These are phyloP conservation scores for Nansenia antarctica DNA, from an alignment of 2,113 vertebrate genomes.

Conservation along the genomic window DNA sequence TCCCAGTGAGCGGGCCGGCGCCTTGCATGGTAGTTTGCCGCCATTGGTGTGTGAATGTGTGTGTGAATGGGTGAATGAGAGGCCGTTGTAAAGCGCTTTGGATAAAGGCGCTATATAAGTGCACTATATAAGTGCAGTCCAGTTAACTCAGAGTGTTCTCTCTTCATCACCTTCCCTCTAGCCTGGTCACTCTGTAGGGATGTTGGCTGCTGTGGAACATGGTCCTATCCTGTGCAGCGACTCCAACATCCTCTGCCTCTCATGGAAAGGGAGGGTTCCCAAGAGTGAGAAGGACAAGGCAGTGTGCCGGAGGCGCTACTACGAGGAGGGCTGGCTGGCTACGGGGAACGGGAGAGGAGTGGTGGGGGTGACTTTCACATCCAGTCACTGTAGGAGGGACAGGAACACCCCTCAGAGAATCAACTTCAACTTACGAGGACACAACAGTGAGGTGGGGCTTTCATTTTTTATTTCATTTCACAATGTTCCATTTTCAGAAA, in stretches of 20 bases:
- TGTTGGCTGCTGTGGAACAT: constrained; percentile 98
- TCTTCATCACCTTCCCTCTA: constrained; percentile 28
- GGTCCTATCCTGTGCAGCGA: constrained; percentile 98
- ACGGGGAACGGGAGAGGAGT: constrained; percentile 96
- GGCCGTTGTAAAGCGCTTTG: too few species aligned
- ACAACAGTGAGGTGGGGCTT: constrained; percentile 93
- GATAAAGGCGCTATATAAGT: too few species aligned
- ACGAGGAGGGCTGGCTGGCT: constrained; percentile 98
- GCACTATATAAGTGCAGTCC: too few species aligned
- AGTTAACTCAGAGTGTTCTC: too few species aligned
- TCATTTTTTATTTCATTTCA: not conserved
- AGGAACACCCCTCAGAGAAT: constrained; percentile 94
- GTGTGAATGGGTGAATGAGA: too few species aligned
- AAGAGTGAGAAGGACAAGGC: constrained; percentile 99
- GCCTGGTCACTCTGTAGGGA: constrained; percentile 85
- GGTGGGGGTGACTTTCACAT: constrained; percentile 96
- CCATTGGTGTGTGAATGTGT: too few species aligned
- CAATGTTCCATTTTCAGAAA: not conserved
- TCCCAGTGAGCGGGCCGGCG: too few species aligned
- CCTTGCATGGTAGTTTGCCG: too few species aligned
- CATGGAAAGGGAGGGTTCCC: constrained; percentile 97
- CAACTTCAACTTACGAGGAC: constrained; percentile 97
- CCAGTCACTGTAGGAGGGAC: constrained; percentile 95
- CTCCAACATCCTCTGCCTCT: constrained; percentile 99
- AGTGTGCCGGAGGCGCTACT: constrained; percentile 93